A percentile compares a stretch with the other conserved stretches of the same genome.
phyloP scores from a whole-genome alignment of 2,113 vertebrate species.

The Callorhinus ursinus region DNA sequence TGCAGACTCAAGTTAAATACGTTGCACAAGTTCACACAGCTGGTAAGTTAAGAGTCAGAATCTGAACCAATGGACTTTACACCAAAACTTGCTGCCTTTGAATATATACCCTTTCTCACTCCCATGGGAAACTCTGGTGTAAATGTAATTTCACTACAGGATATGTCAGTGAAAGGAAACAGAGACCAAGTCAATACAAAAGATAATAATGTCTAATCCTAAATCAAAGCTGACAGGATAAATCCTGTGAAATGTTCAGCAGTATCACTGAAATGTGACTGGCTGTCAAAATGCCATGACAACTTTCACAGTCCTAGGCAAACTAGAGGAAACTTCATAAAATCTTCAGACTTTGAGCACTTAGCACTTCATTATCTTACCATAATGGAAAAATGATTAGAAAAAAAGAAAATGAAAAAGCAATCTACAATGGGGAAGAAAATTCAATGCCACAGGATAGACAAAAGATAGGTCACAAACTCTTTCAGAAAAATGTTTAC shows the following conservation, averaged over 20 bases:
- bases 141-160: slow-evolving; percentile 47
- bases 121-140: slow-evolving; percentile 18
- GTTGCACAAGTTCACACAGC: not conserved
- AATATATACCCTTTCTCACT: not conserved
- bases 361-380: slow-evolving; percentile 40
- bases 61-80: not conserved
- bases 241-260: slow-evolving; percentile 46
- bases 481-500: slow-evolving; percentile 64
- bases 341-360: not conserved
- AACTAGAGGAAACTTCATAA: not conserved
- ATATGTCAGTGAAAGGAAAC: slow-evolving; percentile 50
- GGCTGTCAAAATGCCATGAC: not conserved
- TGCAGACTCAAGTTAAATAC: not conserved
- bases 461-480: slow-evolving; percentile 48
- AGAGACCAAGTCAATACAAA: slow-evolving; percentile 59
- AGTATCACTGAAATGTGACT: slow-evolving; percentile 52
- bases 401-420: slow-evolving; percentile 31
- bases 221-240: slow-evolving; percentile 61
- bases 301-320: slow-evolving; percentile 60
- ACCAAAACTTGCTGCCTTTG: not conserved
- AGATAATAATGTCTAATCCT: slow-evolving; percentile 36
- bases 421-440: slow-evolving; percentile 31
- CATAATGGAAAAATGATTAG: slow-evolving; percentile 33
- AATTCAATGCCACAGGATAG: slow-evolving; percentile 34
- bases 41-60: not conserved